A percentile compares a stretch with the other conserved stretches of the same genome.
Evolutionary conservation across 1,140 invertebrate genomes (phyloP).

Genomic region (Procambarus clarkii): DNA sequence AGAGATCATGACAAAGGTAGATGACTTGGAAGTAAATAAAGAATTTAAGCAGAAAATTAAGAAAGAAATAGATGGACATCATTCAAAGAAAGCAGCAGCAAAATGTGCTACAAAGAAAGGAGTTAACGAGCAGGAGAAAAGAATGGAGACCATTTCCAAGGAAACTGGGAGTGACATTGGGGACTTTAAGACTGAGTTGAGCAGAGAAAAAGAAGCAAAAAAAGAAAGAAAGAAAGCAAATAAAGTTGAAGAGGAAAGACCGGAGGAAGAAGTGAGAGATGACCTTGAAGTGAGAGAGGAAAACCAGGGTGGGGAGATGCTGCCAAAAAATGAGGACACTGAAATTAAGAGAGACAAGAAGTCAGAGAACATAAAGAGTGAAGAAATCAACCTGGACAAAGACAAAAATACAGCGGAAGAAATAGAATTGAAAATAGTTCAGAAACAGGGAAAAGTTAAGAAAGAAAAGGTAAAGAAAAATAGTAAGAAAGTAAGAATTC

Average conservation of each 20-base stretch:
- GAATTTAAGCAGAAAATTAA: neutral
- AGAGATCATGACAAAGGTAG: neutral
- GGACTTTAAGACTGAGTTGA: neutral
- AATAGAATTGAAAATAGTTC: slow-evolving; percentile 7
- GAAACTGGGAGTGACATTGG: neutral
- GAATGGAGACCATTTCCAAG: neutral
- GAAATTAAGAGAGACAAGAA: neutral
- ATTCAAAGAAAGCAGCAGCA: neutral
- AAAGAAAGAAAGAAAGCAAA: neutral
- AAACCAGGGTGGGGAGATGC: neutral
- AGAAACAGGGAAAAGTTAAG: neutral
- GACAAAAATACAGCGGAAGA: neutral
- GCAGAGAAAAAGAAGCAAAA: neutral
- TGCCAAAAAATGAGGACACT: neutral
- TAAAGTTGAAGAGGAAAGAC: neutral
- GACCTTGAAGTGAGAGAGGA: neutral
- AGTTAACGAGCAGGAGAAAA: neutral
- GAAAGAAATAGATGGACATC: neutral
- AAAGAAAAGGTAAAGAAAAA: neutral
- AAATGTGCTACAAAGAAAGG: neutral
- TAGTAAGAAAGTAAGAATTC: neutral
- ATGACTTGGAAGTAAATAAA: neutral
- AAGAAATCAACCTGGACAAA: neutral
- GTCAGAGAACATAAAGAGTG: neutral
- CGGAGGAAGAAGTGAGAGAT: neutral